phyloP scores from a whole-genome alignment of 2,888 invertebrate genomes.

The Melikaiella ostensackeni region DNA sequence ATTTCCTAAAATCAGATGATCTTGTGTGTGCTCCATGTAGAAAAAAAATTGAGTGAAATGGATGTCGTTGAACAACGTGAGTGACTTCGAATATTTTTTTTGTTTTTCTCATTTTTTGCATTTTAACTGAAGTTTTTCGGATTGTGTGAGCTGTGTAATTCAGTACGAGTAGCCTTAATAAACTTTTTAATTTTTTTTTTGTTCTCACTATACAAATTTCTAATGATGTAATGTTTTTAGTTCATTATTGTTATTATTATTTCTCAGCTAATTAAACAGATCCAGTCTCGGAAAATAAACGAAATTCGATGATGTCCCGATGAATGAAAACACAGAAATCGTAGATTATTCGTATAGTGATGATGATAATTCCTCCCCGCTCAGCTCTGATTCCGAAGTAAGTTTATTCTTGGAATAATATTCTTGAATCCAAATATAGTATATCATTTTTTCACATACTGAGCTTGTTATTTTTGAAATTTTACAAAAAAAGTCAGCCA shows the following conservation, averaged over 20 bases:
- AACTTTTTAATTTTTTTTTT: no score
- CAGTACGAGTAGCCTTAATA: no score
- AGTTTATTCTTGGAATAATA: not conserved
- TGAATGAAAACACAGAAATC: not conserved
- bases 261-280: no score
- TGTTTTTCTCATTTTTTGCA: not conserved
- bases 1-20: not conserved
- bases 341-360: not conserved
- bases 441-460: no score
- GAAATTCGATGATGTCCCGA: not conserved
- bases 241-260: no score
- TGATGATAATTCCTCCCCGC: not conserved
- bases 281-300: not conserved
- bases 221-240: no score
- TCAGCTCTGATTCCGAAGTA: not conserved
- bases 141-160: no score
- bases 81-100: not conserved
- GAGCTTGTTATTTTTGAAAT: no score
- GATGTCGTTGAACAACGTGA: not conserved
- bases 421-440: no score
- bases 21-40: not conserved
- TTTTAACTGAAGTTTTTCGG: not conserved
- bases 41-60: not conserved
- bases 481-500: no score
- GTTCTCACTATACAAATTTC: no score